Conservation (phyloP, 2,888 invertebrate genomes). For the Apamea crenata region DNA sequence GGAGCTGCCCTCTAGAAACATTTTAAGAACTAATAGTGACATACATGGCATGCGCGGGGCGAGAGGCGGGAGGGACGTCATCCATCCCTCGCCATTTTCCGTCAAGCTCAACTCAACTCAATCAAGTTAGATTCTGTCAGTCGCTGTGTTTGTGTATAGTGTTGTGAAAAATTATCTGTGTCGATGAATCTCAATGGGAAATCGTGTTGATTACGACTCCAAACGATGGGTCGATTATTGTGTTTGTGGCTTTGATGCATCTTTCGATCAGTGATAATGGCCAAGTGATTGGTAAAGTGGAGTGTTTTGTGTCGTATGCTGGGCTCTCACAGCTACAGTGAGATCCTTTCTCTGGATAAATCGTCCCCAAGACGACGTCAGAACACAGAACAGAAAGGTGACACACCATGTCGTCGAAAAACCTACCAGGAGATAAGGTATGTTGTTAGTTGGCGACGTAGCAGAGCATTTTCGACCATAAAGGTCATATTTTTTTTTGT, state of each 20-base stretch:
- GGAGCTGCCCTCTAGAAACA: constrained; percentile 78
- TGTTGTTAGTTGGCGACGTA: constrained; percentile 76
- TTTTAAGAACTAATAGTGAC: constrained; percentile 61
- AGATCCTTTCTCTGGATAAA: constrained; percentile 89
- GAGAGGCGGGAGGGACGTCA: constrained; percentile 80
- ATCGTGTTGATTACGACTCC: constrained; percentile 88
- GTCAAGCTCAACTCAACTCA: constrained; percentile 86
- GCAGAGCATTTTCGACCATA: constrained; percentile 71
- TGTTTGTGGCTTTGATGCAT: constrained; percentile 89
- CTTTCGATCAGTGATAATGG: constrained; percentile 88
- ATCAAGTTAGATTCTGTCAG: constrained; percentile 90
- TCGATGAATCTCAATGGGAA: constrained; percentile 90
- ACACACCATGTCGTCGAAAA: constrained; percentile 93
- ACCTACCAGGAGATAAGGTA: constrained; percentile 96
- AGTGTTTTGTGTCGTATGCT: constrained; percentile 90
- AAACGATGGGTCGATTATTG: constrained; percentile 88
- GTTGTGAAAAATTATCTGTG: constrained; percentile 90
- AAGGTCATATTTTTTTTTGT: constrained; percentile 86
- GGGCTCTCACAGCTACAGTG: constrained; percentile 88
- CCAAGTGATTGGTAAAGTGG: constrained; percentile 89
- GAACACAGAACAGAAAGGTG: constrained; percentile 84
- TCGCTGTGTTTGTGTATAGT: constrained; percentile 90
- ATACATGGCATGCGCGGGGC: constrained; percentile 80
- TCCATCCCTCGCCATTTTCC: constrained; percentile 88
- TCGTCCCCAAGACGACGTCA: constrained; percentile 89